Evolutionary conservation across 2,797 vertebrate genomes (phyloP).

Genomic region (Scyliorhinus canicula): DNA sequence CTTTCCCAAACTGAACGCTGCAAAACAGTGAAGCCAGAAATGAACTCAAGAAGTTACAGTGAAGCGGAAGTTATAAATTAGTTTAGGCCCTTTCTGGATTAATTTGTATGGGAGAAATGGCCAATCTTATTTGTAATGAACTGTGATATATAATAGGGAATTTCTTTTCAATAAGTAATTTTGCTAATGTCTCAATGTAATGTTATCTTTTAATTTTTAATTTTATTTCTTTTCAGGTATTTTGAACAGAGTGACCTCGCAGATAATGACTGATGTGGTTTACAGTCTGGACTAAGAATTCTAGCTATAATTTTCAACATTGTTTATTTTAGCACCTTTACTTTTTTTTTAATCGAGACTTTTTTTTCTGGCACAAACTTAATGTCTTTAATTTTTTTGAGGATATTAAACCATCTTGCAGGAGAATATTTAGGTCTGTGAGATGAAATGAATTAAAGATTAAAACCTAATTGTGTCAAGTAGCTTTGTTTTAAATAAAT

Average conservation of each 20-base stretch:
- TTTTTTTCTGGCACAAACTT: constrained; percentile 23
- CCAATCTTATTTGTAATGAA: not conserved
- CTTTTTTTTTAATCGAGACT: not conserved
- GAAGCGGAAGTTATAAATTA: not conserved
- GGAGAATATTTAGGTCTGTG: not conserved
- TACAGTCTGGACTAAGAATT: not conserved
- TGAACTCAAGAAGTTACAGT: not conserved
- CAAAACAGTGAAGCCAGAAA: not conserved
- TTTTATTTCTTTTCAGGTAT: constrained; percentile 60
- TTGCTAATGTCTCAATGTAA: not conserved
- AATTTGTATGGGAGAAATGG: not conserved
- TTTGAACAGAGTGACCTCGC: constrained; percentile 74
- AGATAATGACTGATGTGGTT: constrained; percentile 56
- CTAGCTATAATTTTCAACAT: not conserved
- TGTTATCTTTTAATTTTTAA: not conserved
- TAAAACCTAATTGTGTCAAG: not conserved
- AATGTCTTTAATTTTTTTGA: not conserved
- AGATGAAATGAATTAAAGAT: not conserved
- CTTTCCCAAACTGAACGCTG: not conserved
- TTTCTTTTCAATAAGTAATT: not conserved
- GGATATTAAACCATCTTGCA: not conserved
- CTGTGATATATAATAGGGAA: not conserved
- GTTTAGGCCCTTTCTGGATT: not conserved
- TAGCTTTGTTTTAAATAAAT: constrained; percentile 3
- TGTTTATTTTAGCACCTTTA: not conserved